A percentile compares a stretch with the other conserved stretches of the same genome.
Conservation (phyloP, 1,140 invertebrate species). For the Drosophila auraria region DNA sequence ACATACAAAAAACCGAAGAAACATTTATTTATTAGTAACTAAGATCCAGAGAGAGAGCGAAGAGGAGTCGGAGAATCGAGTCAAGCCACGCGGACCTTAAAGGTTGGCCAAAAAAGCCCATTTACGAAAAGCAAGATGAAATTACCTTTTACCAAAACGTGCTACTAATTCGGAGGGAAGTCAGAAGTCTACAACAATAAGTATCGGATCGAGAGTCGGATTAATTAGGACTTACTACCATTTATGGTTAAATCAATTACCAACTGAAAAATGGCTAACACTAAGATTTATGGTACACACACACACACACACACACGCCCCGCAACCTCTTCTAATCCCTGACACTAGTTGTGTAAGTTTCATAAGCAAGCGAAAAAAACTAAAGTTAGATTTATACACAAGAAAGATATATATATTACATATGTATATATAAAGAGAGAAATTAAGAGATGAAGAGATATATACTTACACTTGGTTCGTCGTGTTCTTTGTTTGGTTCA, state of each 20-base stretch:
- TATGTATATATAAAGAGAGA: neutral
- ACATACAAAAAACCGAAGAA: constrained; percentile 26
- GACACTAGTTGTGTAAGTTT: constrained; percentile 35
- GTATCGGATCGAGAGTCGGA: constrained; percentile 13
- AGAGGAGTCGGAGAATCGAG: constrained; percentile 2
- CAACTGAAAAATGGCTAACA: constrained; percentile 30
- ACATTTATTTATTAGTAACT: constrained; percentile 67
- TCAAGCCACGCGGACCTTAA: constrained; percentile 31
- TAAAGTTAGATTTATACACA: constrained; percentile 40
- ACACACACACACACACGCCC: neutral
- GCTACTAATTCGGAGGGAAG: constrained; percentile 30
- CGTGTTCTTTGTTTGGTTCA: constrained; percentile 20
- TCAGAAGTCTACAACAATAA: constrained; percentile 36
- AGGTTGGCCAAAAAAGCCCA: constrained; percentile 40
- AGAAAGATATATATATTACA: constrained; percentile 17
- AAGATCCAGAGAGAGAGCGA: constrained; percentile 26
- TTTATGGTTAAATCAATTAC: constrained; percentile 47
- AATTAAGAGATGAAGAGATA: constrained; percentile 1
- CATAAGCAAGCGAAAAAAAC: constrained; percentile 26
- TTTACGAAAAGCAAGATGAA: constrained; percentile 70
- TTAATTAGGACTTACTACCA: constrained; percentile 21
- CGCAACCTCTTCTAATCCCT: constrained; percentile 14
- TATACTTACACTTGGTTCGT: constrained; percentile 14
- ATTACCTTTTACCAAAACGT: constrained; percentile 67
- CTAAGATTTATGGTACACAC: constrained; percentile 31